phyloP scores from a whole-genome alignment of 2,888 invertebrate species.

The Cephus runcator region DNA sequence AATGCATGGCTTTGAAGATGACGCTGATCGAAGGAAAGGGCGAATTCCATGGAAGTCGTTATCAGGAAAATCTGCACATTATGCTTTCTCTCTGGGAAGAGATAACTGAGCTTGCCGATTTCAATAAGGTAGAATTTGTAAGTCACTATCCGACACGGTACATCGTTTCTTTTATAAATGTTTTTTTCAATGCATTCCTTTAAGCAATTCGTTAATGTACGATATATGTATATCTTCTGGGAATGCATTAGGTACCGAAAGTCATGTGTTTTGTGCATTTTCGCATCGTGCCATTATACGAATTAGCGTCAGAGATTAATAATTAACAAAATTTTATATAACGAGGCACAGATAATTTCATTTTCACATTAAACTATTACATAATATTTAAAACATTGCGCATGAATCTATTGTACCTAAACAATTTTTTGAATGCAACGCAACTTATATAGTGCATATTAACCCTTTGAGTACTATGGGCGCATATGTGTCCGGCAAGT shows the following conservation, averaged over 20 bases:
- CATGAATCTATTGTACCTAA: background rate
- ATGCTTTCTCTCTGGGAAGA: slow-evolving; percentile 89
- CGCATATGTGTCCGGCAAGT: no score
- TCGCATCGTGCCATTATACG: background rate
- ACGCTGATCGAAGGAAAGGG: slow-evolving; percentile 87
- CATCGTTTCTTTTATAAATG: background rate
- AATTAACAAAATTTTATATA: no score
- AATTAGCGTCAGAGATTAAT: background rate
- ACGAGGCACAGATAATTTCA: no score
- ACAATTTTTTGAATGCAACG: background rate
- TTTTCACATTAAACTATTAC: background rate
- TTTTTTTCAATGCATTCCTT: background rate
- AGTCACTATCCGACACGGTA: background rate
- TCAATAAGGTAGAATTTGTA: slow-evolving; percentile 76
- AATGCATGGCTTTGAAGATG: slow-evolving; percentile 83
- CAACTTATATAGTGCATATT: background rate
- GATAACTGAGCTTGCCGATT: slow-evolving; percentile 86
- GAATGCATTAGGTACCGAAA: background rate
- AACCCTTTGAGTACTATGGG: no score
- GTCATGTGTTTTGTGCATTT: background rate
- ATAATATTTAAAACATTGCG: background rate
- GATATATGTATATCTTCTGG: background rate
- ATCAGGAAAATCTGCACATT: slow-evolving; percentile 84
- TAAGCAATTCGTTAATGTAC: background rate
- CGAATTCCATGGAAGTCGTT: slow-evolving; percentile 76